Conservation (phyloP, 64 coral and sea anemone species). For the Orbicella faveolata region DNA sequence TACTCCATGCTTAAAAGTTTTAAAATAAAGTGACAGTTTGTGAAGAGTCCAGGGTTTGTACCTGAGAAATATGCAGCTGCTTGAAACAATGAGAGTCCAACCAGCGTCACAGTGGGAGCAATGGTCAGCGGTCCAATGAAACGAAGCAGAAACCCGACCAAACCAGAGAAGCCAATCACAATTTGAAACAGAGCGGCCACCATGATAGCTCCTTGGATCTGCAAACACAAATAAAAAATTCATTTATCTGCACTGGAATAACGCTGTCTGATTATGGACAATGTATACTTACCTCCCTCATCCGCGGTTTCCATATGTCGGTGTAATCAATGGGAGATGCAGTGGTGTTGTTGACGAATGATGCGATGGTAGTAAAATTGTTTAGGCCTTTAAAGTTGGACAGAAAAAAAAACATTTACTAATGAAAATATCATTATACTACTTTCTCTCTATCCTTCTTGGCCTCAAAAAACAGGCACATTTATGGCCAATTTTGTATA, state of each 20-base stretch:
- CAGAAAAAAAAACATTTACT: not conserved
- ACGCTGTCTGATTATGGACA: not conserved
- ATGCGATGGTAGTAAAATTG: not conserved
- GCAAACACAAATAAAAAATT: not conserved
- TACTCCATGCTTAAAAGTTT: too few species aligned
- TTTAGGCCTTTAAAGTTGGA: not conserved
- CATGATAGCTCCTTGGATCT: slow-evolving; percentile 98
- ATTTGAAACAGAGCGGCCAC: slow-evolving; percentile 87
- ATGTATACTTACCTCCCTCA: slow-evolving; percentile 11
- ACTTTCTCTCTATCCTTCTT: too few species aligned
- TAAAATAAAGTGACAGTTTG: too few species aligned
- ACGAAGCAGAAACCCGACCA: slow-evolving; percentile 74
- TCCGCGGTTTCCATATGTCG: slow-evolving; percentile 41
- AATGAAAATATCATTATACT: too few species aligned
- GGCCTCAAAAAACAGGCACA: too few species aligned
- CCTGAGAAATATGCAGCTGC: slow-evolving; percentile 55
- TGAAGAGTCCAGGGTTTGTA: not conserved
- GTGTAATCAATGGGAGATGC: not conserved
- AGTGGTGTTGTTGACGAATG: not conserved
- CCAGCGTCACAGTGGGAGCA: slow-evolving; percentile 75
- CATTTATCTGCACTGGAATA: not conserved
- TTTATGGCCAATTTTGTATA: too few species aligned
- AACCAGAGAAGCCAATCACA: slow-evolving; percentile 75
- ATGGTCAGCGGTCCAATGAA: slow-evolving; percentile 89
- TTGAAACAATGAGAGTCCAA: slow-evolving; percentile 79